Evolutionary conservation across 2,113 vertebrate species (phyloP).

Genomic region (Xiphophorus couchianus): DNA sequence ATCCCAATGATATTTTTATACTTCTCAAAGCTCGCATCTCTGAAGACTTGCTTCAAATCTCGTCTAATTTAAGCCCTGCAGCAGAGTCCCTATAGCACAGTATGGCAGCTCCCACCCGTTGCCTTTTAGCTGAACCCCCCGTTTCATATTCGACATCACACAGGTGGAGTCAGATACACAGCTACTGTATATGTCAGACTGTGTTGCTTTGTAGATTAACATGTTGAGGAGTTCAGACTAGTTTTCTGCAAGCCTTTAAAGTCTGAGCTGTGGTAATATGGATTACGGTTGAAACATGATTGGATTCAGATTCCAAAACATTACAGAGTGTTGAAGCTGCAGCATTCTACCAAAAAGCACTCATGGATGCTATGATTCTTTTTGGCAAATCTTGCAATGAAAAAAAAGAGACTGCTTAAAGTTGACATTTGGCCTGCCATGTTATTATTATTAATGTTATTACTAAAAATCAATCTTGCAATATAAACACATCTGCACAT

Average conservation of each 20-base stretch:
- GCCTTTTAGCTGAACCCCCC: slow-evolving; percentile 40
- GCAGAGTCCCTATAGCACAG: slow-evolving; percentile 55
- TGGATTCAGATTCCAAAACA: too few species aligned
- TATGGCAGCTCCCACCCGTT: slow-evolving; percentile 52
- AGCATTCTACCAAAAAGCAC: too few species aligned
- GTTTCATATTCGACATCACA: slow-evolving; percentile 61
- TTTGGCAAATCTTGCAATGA: too few species aligned
- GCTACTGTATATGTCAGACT: slow-evolving; percentile 53
- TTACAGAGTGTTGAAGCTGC: too few species aligned
- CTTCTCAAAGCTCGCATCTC: slow-evolving; percentile 4
- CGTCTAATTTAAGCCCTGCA: slow-evolving; percentile 59
- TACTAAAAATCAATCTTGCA: too few species aligned
- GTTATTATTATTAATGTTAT: too few species aligned
- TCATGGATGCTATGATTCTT: too few species aligned
- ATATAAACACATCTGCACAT: too few species aligned
- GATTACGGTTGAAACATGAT: too few species aligned
- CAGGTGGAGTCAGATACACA: slow-evolving; percentile 57
- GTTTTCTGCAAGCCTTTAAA: slow-evolving; percentile 52
- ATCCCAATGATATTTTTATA: not conserved
- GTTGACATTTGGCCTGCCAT: too few species aligned
- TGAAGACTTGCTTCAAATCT: slow-evolving; percentile 42
- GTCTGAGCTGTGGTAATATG: slow-evolving; percentile 4
- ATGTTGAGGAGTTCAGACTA: slow-evolving; percentile 55
- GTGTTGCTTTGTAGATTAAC: slow-evolving; percentile 73
- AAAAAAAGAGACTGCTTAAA: too few species aligned